Evolutionary conservation across 1,140 invertebrate species (phyloP).

Genomic region (Lutraria rhynchaena): DNA sequence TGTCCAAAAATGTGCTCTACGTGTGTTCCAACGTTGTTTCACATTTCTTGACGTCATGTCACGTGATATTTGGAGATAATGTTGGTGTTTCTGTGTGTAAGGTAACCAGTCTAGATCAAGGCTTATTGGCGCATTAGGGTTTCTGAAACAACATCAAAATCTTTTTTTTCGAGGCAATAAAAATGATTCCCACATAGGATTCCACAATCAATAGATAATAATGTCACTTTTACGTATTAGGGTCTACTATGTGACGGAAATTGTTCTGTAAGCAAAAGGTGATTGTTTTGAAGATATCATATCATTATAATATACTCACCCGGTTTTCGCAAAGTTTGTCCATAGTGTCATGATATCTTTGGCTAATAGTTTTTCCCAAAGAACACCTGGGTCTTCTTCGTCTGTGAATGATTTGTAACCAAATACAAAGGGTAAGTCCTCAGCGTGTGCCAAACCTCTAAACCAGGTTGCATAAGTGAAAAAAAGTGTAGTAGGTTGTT

Average conservation of each 20-base stretch:
- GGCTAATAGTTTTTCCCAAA: conserved; percentile 34
- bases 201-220: neutral
- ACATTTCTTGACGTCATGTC: conserved; percentile 15
- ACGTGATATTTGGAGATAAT: conserved; percentile 8
- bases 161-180: too few relatives aligned
- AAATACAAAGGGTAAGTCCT: conserved; percentile 9
- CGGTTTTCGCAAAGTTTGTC: conserved; percentile 64
- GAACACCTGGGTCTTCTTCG: neutral
- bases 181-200: too few relatives aligned
- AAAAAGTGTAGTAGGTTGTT: neutral
- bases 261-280: neutral
- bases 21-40: conserved; percentile 12
- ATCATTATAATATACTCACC: conserved; percentile 53
- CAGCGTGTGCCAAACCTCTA: neutral
- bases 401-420: neutral
- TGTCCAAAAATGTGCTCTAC: conserved; percentile 14
- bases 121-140: neutral
- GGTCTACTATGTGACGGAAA: neutral
- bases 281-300: too few relatives aligned
- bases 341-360: conserved; percentile 48
- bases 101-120: neutral
- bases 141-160: neutral
- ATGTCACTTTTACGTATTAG: neutral
- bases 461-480: neutral
- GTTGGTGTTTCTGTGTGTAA: neutral